Conservation (phyloP, 2,113 vertebrate genomes). For the Myrmophylax atrothorax region DNA sequence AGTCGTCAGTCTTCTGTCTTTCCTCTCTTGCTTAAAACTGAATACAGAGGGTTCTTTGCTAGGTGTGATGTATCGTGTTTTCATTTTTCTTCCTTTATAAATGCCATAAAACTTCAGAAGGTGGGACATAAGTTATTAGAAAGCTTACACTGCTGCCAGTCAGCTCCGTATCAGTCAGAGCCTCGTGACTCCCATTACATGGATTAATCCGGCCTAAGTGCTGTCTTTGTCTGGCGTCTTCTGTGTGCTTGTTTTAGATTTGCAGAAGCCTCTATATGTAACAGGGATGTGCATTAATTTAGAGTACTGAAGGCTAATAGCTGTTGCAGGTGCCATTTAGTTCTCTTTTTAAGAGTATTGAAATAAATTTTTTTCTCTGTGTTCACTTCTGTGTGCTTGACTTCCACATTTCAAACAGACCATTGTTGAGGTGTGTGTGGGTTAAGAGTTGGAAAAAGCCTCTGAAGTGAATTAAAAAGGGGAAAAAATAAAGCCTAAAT, state of each 20-base stretch:
- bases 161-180: background rate
- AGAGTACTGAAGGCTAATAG: background rate
- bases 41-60: background rate
- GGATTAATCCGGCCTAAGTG: slow-evolving; percentile 18
- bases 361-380: background rate
- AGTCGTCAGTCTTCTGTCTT: background rate
- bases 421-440: background rate
- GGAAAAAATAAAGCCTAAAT: no score
- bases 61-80: background rate
- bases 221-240: background rate
- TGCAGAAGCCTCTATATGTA: background rate
- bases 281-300: background rate
- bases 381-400: background rate
- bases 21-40: background rate
- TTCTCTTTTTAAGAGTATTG: background rate
- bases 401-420: background rate
- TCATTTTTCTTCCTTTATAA: background rate
- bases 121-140: background rate
- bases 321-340: background rate
- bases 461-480: background rate
- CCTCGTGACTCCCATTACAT: background rate
- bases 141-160: background rate
- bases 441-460: background rate
- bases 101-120: background rate
- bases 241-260: background rate